phyloP scores from a whole-genome alignment of 2,797 vertebrate species.

The Pachyuromys duprasi region DNA sequence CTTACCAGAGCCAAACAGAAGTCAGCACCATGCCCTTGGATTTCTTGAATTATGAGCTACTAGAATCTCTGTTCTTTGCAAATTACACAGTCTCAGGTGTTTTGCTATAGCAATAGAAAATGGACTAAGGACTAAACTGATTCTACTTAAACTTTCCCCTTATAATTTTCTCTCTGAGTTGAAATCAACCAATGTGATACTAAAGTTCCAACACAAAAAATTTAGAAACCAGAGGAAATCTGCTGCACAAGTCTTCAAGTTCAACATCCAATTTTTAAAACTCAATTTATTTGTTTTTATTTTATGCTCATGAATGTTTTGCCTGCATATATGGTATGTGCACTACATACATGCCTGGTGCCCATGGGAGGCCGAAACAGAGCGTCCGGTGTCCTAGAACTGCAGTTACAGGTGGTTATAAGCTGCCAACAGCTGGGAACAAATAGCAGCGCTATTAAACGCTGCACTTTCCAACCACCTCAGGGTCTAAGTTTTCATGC shows the following conservation, averaged over 20 bases:
- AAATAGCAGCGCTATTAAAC: not conserved
- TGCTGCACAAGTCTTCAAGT: conserved; percentile 59
- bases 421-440: not conserved
- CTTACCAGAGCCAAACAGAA: not conserved
- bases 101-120: not conserved
- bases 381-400: too few relatives aligned
- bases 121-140: not conserved
- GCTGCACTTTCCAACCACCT: not conserved
- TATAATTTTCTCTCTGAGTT: not conserved
- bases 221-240: conserved; percentile 50
- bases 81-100: not conserved
- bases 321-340: not conserved
- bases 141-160: conserved; percentile 30
- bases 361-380: not conserved
- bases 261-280: not conserved
- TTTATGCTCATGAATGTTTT: not conserved
- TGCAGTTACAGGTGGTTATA: not conserved
- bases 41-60: not conserved
- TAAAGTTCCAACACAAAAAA: not conserved
- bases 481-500: not conserved
- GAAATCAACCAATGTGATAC: conserved; percentile 2
- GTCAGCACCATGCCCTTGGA: not conserved
- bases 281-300: not conserved
- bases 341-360: not conserved
- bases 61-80: not conserved